These are phyloP conservation scores for Rhinatrema bivittatum DNA, from an alignment of 2,797 vertebrate species.

Conservation along the genomic window DNA sequence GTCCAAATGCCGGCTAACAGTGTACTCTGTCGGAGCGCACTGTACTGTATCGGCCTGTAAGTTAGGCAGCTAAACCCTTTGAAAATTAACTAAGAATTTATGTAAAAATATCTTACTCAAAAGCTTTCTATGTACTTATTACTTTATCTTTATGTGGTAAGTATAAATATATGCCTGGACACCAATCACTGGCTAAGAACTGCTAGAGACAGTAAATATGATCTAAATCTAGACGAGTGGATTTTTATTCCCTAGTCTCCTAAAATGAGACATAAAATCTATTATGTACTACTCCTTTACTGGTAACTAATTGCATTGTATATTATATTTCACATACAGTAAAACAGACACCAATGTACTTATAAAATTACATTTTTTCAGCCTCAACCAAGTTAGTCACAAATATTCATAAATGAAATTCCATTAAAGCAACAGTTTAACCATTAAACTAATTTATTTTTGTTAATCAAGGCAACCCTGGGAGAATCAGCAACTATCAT, in stretches of 20 bases:
- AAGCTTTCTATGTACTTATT: too few relatives aligned
- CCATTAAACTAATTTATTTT: conserved; percentile 12
- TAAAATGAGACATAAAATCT: background rate
- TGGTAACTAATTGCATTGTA: background rate
- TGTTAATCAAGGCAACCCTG: conserved; percentile 28
- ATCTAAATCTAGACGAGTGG: background rate
- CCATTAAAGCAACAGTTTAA: conserved; percentile 16
- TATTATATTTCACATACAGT: background rate
- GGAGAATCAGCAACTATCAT: conserved; percentile 14
- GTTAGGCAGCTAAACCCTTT: too few relatives aligned
- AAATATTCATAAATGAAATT: conserved; percentile 16
- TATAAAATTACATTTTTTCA: background rate
- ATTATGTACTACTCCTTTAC: background rate
- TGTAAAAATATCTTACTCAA: too few relatives aligned
- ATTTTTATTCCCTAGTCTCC: background rate
- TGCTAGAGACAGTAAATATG: background rate
- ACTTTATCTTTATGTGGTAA: too few relatives aligned
- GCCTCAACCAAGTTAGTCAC: background rate
- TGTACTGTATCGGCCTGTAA: too few relatives aligned
- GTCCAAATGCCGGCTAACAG: too few relatives aligned
- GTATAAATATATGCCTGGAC: too few relatives aligned
- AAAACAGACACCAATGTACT: background rate
- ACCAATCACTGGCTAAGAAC: background rate
- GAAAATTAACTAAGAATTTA: too few relatives aligned
- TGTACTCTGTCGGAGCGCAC: too few relatives aligned